Conservation (phyloP, 2,113 vertebrate species). For the Micromys minutus region DNA sequence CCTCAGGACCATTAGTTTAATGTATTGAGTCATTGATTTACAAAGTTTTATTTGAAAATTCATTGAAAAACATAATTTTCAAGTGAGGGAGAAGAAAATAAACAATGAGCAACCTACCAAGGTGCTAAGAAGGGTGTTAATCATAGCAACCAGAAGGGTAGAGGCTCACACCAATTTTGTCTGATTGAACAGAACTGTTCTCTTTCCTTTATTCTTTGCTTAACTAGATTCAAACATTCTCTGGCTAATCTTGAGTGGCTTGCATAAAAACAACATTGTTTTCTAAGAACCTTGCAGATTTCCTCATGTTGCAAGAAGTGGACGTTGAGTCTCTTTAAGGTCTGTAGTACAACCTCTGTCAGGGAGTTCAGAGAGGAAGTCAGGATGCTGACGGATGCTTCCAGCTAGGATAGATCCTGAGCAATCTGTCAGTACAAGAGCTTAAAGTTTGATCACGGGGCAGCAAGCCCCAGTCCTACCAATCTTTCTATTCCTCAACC, state of each 20-base stretch:
- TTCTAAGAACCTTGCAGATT: not conserved
- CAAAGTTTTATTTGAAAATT: not conserved
- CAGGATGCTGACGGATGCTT: not conserved
- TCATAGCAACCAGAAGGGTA: not conserved
- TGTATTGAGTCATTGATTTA: not conserved
- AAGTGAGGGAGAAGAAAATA: not conserved
- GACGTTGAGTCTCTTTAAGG: not conserved
- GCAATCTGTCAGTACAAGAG: not conserved
- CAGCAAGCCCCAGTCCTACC: not conserved
- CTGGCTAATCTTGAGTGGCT: not conserved
- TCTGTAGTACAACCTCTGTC: not conserved
- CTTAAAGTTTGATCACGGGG: not conserved
- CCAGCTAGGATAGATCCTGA: not conserved
- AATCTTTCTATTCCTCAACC: not conserved
- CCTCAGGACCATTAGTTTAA: not conserved
- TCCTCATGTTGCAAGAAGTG: not conserved
- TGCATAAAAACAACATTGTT: not conserved
- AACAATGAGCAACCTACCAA: not conserved
- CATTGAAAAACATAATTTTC: not conserved
- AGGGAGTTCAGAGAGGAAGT: not conserved
- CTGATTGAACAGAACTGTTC: not conserved
- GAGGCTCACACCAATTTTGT: not conserved
- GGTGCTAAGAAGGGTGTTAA: not conserved
- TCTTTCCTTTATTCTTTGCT: not conserved
- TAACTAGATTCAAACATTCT: not conserved